These are phyloP conservation scores for Drosophila percnosoma DNA, from an alignment of 2,888 invertebrate species.

Conservation along the genomic window DNA sequence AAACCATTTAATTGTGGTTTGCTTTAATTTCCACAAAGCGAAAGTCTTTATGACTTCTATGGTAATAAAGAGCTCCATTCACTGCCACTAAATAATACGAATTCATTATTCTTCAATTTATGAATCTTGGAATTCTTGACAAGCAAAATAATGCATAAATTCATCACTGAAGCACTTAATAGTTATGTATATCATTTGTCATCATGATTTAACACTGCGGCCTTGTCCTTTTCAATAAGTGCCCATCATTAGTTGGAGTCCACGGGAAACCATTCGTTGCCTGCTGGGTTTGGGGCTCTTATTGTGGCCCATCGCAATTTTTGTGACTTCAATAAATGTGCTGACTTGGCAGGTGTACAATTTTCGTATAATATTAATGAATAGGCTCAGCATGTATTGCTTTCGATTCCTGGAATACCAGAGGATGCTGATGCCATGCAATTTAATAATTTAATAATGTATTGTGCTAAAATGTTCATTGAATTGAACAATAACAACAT, in stretches of 20 bases:
- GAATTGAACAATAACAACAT: not conserved
- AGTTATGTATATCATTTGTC: conserved; percentile 58
- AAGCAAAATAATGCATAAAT: conserved; percentile 43
- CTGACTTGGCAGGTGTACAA: not conserved
- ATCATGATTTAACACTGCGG: conserved; percentile 49
- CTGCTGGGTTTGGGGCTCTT: not conserved
- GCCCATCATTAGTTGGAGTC: conserved; percentile 45
- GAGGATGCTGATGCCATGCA: not conserved
- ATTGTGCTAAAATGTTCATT: not conserved
- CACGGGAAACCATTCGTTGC: conserved; percentile 23
- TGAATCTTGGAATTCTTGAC: conserved; percentile 18
- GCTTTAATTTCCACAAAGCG: not conserved
- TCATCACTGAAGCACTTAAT: conserved; percentile 39
- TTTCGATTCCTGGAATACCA: not conserved
- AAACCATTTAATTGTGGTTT: not conserved
- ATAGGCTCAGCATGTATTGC: not conserved
- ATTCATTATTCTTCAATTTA: conserved; percentile 23
- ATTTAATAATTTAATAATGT: not conserved
- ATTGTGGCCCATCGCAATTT: conserved; percentile 4
- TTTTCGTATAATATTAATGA: conserved; percentile 1
- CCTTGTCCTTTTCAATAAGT: conserved; percentile 48
- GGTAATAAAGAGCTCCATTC: not conserved
- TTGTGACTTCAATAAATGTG: conserved; percentile 15
- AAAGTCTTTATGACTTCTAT: not conserved
- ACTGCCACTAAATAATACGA: conserved; percentile 15